These are phyloP conservation scores for Tenualosa thibaudeaui DNA, from an alignment of 2,797 vertebrate species.

Conservation along the genomic window DNA sequence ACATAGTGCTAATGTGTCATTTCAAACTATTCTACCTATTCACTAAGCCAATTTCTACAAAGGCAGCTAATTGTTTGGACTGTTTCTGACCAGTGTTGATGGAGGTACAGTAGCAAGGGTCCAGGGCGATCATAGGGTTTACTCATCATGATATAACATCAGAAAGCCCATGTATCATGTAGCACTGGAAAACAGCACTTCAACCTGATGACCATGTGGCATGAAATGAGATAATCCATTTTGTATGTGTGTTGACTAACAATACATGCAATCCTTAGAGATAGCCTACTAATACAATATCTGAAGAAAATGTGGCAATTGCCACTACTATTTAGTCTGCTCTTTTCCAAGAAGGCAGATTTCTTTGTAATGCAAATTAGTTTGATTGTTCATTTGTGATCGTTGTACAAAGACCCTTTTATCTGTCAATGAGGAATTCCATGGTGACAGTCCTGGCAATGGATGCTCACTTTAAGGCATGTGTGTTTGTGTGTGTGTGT, in stretches of 20 bases:
- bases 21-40: not conserved
- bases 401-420: not conserved
- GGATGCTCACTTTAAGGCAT: conserved; percentile 17
- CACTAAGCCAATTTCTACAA: not conserved
- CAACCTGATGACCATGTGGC: not conserved
- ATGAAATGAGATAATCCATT: not conserved
- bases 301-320: not conserved
- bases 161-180: not conserved
- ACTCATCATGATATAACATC: not conserved
- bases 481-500: not conserved
- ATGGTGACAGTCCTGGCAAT: conserved; percentile 2
- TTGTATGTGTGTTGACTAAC: not conserved
- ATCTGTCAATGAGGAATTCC: not conserved
- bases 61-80: not conserved
- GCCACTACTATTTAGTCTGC: not conserved
- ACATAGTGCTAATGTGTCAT: not conserved
- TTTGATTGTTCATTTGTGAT: conserved; percentile 8
- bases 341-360: conserved; percentile 4
- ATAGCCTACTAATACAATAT: not conserved
- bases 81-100: not conserved
- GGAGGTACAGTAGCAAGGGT: not conserved
- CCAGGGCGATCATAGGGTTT: not conserved
- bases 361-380: not conserved
- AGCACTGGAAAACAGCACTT: not conserved
- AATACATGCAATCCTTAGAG: not conserved